Evolutionary conservation across 1,140 invertebrate genomes (phyloP), one percentile per base, ranked within the genome.

Genomic region (Drosophila hydei): DNA sequence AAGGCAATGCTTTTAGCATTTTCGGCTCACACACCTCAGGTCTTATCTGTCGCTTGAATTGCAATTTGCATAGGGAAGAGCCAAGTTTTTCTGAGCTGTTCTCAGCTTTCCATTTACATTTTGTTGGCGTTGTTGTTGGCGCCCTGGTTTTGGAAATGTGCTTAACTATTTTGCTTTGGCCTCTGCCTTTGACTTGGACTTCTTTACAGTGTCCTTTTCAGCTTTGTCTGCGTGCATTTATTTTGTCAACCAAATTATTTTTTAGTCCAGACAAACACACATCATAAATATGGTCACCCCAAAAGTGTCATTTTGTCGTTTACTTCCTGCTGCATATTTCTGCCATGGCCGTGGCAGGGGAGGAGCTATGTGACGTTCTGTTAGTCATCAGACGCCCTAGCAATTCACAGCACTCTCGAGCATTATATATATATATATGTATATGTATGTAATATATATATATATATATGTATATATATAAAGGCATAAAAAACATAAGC

Each of bases 241-340:
- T 78, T 81, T 64, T 27, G 50, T 56, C 60, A 60, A 51, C 45
- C 40, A 62, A 69, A 76, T 73, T 73, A 69, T 76, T 76, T 76
- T 58, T 43, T 45, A n/a, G 47, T 38, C 54, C 45, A 60, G 61
- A 68, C 72, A 76, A 50, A 38, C 16, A 43, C 55, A 77, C 75
- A 67, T 81, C 79, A 84, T 81, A 81, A 81, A 84, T 81, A 81
- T 81, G 71, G 60, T 54, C 27, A 55, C 48, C 55, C 55, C 75
- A 68, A 74, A 80, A 77, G 78, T 83, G 75, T 70, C 78, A 75
- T 80, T 83, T 81, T 77, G 78, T 74, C 75, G 51, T 72, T 72
- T 58, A 48, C 48, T 42, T 47, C 30, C 45, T 56, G 65, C 48
- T 67, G 79, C 79, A 81, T 62, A 62, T 52, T 77, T 77, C 76